Evolutionary conservation across 2,888 invertebrate species (phyloP), one percentile per base, ranked within the genome.

Genomic region (Rotaria magnacalcarata): DNA sequence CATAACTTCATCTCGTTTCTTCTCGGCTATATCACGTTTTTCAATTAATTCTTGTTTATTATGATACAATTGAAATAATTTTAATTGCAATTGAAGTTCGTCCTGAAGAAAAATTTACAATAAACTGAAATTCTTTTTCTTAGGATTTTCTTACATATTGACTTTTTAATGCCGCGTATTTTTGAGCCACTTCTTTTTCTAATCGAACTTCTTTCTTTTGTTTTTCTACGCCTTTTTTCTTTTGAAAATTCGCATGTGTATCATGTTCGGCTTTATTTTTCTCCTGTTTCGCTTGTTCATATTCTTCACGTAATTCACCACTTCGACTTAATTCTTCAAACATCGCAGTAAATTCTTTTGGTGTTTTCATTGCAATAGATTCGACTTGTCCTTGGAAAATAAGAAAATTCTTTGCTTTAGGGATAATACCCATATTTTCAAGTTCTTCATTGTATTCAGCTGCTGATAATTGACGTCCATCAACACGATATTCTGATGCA

Each of bases 341-440:
- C 54, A 99, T 93, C 0, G 94, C 94, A 0, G 98, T 98, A 90
- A 98, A 94, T 91, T 99, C 99, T 90, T 98, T 98, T 0, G 99
- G 97, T 92, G 96, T 98, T 92, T 99, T 99, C 97, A 99, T 99
- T 21, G 99, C 99, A 89, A 99, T 97, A 86, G 96, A 96, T 91
- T 99, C 99, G 0, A 99, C 97, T 0, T 97, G 97, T 0, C 99
- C 99, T 93, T 99, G 99, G 91, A 98, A 99, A 11, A 99, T 99
- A 84, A 99, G 92, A 91, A 99, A 99, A 91, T 99, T 99, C 91
- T 98, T 98, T 1, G 97, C 98, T 91, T 99, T 99, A 56, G 97
- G 97, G 91, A 98, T 96, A 89, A 99, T 98, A 74, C 97, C 96
- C 85, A 99, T 93, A 89, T 95, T 95, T 92, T 98, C 98, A 88